Conservation (phyloP, 1,140 invertebrate genomes). For the Theocolax elegans region DNA sequence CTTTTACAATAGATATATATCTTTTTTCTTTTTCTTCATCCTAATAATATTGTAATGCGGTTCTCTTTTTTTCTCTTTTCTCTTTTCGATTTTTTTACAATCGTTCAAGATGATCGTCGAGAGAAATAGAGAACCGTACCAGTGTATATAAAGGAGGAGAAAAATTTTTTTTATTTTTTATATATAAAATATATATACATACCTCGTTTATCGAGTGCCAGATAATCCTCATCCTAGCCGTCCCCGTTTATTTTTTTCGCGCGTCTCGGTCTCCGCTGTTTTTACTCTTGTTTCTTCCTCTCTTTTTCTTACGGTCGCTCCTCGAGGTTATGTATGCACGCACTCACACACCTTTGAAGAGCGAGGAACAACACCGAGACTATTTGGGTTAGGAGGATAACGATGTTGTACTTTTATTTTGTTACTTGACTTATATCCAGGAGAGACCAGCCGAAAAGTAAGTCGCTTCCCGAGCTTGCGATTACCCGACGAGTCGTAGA, state of each 20-base stretch:
- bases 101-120: too few relatives aligned
- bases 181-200: too few relatives aligned
- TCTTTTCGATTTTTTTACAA: not conserved
- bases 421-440: too few relatives aligned
- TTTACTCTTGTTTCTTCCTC: slow-evolving; percentile 29
- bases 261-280: slow-evolving; percentile 16
- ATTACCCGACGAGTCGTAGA: too few relatives aligned
- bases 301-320: slow-evolving; percentile 5
- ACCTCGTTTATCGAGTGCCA: too few relatives aligned
- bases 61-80: slow-evolving; percentile 1
- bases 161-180: slow-evolving; percentile 14
- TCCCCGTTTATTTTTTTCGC: too few relatives aligned
- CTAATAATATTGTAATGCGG: too few relatives aligned
- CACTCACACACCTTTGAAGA: slow-evolving; percentile 14
- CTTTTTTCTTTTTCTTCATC: not conserved
- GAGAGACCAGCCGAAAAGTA: slow-evolving; percentile 3
- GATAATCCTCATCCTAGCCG: too few relatives aligned
- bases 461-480: not conserved
- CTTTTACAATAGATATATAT: too few relatives aligned
- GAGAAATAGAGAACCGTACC: not conserved
- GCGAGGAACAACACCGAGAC: slow-evolving; percentile 29
- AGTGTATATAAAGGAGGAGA: not conserved
- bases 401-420: too few relatives aligned
- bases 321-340: slow-evolving; percentile 20
- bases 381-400: too few relatives aligned